phyloP scores from a whole-genome alignment of 35 echinoderm and acorn worm genomes.

The Lytechinus variegatus region DNA sequence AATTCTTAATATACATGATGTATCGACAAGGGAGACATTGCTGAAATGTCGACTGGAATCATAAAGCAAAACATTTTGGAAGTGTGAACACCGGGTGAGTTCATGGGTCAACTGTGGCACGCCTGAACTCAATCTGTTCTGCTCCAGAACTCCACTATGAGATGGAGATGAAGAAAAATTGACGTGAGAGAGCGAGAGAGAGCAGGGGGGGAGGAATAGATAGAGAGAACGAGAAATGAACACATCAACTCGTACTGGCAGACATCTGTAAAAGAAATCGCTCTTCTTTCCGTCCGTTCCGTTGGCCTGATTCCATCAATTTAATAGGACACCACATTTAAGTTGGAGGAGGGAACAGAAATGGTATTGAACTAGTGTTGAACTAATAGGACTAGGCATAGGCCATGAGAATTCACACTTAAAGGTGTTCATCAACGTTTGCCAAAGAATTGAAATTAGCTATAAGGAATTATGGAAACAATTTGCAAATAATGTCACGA shows the following conservation, averaged over 20 bases:
- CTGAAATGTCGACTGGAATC: too few species aligned
- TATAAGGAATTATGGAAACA: too few species aligned
- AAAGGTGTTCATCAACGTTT: not conserved
- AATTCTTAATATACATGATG: too few species aligned
- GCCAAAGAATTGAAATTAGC: not conserved
- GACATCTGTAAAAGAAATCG: conserved; percentile 1
- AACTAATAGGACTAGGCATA: not conserved
- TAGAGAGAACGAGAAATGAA: not conserved
- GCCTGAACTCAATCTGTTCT: not conserved
- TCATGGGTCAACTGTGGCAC: not conserved
- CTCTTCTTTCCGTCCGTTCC: not conserved
- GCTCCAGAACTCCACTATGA: not conserved
- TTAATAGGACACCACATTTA: not conserved
- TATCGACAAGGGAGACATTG: too few species aligned
- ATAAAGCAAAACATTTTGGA: too few species aligned
- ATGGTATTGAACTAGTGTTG: not conserved
- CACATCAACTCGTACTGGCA: not conserved
- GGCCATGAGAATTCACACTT: not conserved
- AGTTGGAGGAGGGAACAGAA: not conserved
- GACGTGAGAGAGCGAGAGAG: not conserved
- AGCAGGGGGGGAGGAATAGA: not conserved
- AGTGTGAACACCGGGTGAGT: not conserved
- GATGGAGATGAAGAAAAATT: not conserved
- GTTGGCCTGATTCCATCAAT: not conserved
- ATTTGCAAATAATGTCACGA: too few species aligned